Evolutionary conservation across 2,113 vertebrate genomes (phyloP).

Genomic region (Salvelinus alpinus): DNA sequence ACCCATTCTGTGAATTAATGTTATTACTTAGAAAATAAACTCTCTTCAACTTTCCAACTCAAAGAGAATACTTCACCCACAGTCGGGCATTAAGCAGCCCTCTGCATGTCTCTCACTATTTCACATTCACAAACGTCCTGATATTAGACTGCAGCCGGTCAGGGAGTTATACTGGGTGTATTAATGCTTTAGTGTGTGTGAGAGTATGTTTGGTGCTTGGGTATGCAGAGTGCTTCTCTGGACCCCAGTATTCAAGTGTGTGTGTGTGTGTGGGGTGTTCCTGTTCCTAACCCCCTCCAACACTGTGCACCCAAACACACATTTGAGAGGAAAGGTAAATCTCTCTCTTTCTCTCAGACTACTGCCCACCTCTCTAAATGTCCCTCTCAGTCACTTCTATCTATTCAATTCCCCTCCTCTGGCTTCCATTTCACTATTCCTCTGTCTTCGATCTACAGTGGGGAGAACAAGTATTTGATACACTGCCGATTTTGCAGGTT

Average conservation of each 20-base stretch:
- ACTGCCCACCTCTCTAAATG: slow-evolving; percentile 44
- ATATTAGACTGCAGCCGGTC: background rate
- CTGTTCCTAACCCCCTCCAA: slow-evolving; percentile 3
- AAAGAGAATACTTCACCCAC: background rate
- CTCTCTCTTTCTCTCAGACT: slow-evolving; percentile 11
- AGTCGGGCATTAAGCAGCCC: background rate
- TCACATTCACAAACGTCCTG: slow-evolving; percentile 7
- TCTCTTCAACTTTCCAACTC: no score
- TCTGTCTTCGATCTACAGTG: slow-evolving; percentile 46
- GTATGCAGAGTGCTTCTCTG: background rate
- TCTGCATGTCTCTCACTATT: slow-evolving; percentile 15
- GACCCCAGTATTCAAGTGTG: background rate
- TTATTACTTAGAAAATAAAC: no score
- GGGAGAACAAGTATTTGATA: no score
- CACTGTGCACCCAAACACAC: slow-evolving; percentile 3
- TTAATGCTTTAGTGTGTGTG: background rate
- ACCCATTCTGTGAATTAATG: no score
- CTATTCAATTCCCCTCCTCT: slow-evolving; percentile 53
- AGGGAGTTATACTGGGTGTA: background rate
- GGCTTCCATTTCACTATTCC: slow-evolving; percentile 41
- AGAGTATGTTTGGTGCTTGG: slow-evolving; percentile 7
- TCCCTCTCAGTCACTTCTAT: slow-evolving; percentile 43
- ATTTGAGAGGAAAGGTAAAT: slow-evolving; percentile 15
- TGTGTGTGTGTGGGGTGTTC: slow-evolving; percentile 6
- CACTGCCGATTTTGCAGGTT: no score